Evolutionary conservation across 2,888 invertebrate species (phyloP), one percentile per base, ranked within the genome.

Genomic region (Suillia variegata): DNA sequence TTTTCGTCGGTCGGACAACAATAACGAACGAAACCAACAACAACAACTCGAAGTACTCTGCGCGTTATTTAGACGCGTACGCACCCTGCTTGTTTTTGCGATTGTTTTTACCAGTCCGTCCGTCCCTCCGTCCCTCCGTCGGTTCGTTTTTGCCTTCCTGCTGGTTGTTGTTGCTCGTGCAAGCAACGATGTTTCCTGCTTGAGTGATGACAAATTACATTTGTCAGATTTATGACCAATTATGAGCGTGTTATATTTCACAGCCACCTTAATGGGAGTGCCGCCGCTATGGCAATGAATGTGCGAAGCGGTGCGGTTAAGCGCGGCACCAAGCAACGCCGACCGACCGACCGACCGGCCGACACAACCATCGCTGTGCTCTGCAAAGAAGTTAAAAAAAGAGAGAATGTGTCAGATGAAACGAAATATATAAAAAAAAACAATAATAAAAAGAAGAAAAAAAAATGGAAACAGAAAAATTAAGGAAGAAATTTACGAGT

Each of bases 171-270:
- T n/a, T n/a, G n/a, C n/a, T n/a, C n/a, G n/a, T n/a, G n/a, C n/a
- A n/a, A n/a, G n/a, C n/a, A n/a, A n/a, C n/a, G n/a, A n/a, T n/a
- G n/a, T 67, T 67, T 65, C 64, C 72, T 70, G 75, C 76, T 75
- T 72, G 75, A 76, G 75, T 73, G 76, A 76, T 78, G 77, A 77
- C 77, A 77, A 78, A 77, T 77, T 78, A 75, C 75, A 71, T 74
- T 75, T 77, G 78, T 76, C 77, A 77, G 78, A 78, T 77, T 78
- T 78, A 77, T 77, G 78, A 77, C 77, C 77, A 77, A 77, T 78
- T 77, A 76, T 77, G 76, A 74, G 76, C 74, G 75, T 77, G 77
- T 76, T 75, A 76, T 78, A 77, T 77, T 74, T 76, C 76, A 75
- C 76, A 71, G 68, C 71, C 69, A 74, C 73, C 70, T 73, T 74